phyloP scores from a whole-genome alignment of 2,113 vertebrate genomes.

The Psettodes erumei region DNA sequence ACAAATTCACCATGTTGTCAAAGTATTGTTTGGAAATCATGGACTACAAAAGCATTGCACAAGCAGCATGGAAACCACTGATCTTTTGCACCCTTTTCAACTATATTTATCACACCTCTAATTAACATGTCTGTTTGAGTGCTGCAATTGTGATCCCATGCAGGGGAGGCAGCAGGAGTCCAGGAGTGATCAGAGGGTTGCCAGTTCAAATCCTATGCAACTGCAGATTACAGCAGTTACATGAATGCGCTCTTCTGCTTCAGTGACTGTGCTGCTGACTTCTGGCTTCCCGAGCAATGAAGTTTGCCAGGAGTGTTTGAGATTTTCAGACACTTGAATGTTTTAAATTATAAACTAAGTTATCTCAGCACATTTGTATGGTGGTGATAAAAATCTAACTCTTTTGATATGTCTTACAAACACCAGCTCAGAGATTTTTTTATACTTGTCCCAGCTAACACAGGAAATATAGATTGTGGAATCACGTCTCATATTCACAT shows the following conservation, averaged over 20 bases:
- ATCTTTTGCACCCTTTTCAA: slow-evolving; percentile 7
- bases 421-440: not conserved
- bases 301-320: not conserved
- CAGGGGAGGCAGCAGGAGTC: not conserved
- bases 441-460: slow-evolving; percentile 6
- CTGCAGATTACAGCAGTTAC: slow-evolving; percentile 1
- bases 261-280: not conserved
- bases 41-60: not conserved
- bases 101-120: slow-evolving; percentile 41
- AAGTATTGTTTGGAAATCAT: not conserved
- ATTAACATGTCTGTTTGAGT: slow-evolving; percentile 32
- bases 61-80: not conserved
- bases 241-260: slow-evolving; percentile 8
- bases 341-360: not conserved
- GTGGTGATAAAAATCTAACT: slow-evolving; percentile 2
- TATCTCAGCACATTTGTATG: not conserved
- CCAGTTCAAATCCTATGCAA: slow-evolving; percentile 10
- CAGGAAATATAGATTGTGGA: not conserved
- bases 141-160: slow-evolving; percentile 9
- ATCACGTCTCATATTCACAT: not conserved
- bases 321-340: not conserved
- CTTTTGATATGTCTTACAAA: not conserved
- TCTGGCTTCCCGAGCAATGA: not conserved
- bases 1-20: slow-evolving; percentile 12
- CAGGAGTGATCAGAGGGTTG: slow-evolving; percentile 9